Evolutionary conservation across 37 sponge, comb jelly and placozoan genomes (phyloP), one percentile per base, ranked within the genome.

Genomic region (Mnemiopsis leidyi): DNA sequence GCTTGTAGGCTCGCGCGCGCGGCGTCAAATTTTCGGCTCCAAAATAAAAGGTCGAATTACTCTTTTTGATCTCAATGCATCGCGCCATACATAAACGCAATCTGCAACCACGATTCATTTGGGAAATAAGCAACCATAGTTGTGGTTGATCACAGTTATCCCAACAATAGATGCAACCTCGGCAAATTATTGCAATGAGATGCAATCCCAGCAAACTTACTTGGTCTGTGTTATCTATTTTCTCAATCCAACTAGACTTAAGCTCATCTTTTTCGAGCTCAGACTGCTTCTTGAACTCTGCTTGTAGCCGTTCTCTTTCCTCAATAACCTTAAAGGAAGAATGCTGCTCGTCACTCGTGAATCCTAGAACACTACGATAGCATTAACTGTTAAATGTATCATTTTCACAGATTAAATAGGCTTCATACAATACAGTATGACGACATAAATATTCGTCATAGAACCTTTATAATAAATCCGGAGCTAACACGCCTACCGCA

Each of bases 191-290:
- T n/a, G n/a, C n/a, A n/a, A n/a, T n/a, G n/a, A n/a, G n/a, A n/a
- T n/a, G n/a, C n/a, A n/a, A n/a, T n/a, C n/a, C n/a, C n/a, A n/a
- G n/a, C n/a, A 7, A 23, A 82, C 13, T 40, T 33, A 85, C 90
- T 61, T 85, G 36, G 25, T 85, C 90, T 24, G 90, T 85, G 48
- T 85, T 85, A 37, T 85, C 90, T 85, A 85, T 85, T 29, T 85
- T 85, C 48, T 85, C 90, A 85, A 38, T 85, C 90, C 90, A 85
- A 32, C 61, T 33, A 39, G 90, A 32, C 30, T 85, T 85, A 40
- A 85, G 61, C 48, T 36, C 90, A 0, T 85, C 90, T 85, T 85
- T 85, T 28, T 85, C 90, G 0, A 32, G 40, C 90, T 23, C 61
- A 28, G 48, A 38, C 16, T 21, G 38, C 35, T 85, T 29, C 20